Evolutionary conservation across 2,797 vertebrate species (phyloP), one percentile per base, ranked within the genome.

Genomic region (Ceyx erithaca): DNA sequence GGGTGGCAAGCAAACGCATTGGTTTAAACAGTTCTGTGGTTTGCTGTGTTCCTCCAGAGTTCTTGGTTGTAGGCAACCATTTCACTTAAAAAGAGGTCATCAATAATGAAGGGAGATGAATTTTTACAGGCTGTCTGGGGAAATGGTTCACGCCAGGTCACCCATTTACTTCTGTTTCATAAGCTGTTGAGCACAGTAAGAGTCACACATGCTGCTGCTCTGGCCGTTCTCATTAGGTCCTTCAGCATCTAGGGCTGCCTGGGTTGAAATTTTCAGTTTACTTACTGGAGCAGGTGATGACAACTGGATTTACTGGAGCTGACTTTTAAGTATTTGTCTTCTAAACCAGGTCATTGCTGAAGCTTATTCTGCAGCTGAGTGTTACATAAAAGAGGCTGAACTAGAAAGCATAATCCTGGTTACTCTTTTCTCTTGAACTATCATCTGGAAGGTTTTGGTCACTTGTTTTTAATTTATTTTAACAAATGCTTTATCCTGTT

Each of bases 71-170:
- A 58, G 72, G 83, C 88, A 91, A 85, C 28, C 59, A 22, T 33
- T 82, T 76, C 48, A 51, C 75, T 79, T 49, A 26, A 70, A 82
- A 94, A 83, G 78, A 89, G 88, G 71, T 54, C 86, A 90, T 92
- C 82, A 87, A n/a, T 94, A 96, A 92, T 95, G 86, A 89, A 93
- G 75, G 0, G 0, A 48, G 75, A 76, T 49, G 63, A 87, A 31
- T 58, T 82, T 91, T 88, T 80, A 43, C 81, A 52, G 73, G 28
- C 83, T 46, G n/a, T 62, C 58, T 78, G 5, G 14, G 80, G 80
- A 57, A 77, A 19, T 2, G 0, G 92, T 61, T 95, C 57, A 2
- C 55, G 69, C 71, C 85, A 89, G 89, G 92, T 93, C 91, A 94
- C 28, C 77, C 4, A 0, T 92, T 80, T 8, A 6, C 59, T 93